Evolutionary conservation across 2,888 invertebrate genomes (phyloP), one percentile per base, ranked within the genome.

Genomic region (Temnothorax unifasciatus): DNA sequence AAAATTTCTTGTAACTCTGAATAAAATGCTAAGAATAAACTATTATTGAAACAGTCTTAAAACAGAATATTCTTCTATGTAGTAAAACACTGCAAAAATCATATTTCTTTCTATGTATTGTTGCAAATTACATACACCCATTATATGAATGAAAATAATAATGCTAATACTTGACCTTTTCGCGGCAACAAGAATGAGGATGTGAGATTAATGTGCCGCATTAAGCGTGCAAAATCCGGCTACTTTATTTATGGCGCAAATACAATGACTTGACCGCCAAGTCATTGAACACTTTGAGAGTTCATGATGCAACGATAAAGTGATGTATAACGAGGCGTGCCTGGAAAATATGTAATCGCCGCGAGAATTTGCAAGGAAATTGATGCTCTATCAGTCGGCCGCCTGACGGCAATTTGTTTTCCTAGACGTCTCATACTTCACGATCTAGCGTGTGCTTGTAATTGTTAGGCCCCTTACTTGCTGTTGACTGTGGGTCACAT

Each of bases 381-480:
- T 88, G 85, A 88, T 88, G 85, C 41, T 88, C 88, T 73, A 79
- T 88, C 88, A 85, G 69, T 74, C 61, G 77, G 13, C 66, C 57
- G 57, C 25, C 82, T 41, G 61, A 25, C 77, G 83, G 87, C 85
- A 64, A 85, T 86, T 87, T 82, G 86, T 88, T 82, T 88, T 87
- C 87, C 79, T 68, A 87, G 83, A 59, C 71, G 18, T 59, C 71
- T 68, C 85, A 73, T 88, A 82, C 85, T 87, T 88, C 82, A 88
- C 85, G 83, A 88, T 88, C 82, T 82, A 77, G 61, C 54, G 41
- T 68, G 61, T 61, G 73, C 75, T 44, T 64, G 61, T 74, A 75
- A 82, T 59, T 34, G 71, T 71, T 47, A 21, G 34, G 59, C 29
- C 44, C 11, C 34, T 68, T 25, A 50, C 76, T 68, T 47, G 59